These are phyloP conservation scores for Xenus cinereus DNA, from an alignment of 2,113 vertebrate genomes.

Conservation along the genomic window DNA sequence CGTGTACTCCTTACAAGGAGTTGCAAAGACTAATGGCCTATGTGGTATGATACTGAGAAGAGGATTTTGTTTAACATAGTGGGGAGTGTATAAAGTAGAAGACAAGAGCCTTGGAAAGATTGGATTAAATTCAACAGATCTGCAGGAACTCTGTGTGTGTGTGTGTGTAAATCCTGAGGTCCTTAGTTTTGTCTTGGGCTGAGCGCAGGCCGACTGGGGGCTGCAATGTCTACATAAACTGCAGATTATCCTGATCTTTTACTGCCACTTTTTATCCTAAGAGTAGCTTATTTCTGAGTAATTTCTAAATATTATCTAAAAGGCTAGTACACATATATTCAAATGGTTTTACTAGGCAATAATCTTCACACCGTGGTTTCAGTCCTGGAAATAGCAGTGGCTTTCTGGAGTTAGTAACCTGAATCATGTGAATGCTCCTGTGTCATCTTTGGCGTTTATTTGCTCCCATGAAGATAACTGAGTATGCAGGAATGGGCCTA, in stretches of 20 bases:
- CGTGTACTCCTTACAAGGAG: background rate
- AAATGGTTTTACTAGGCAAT: background rate
- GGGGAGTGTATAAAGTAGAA: background rate
- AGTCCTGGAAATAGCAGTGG: background rate
- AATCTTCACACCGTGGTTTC: background rate
- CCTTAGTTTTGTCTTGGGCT: background rate
- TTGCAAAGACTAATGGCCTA: background rate
- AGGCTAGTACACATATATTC: background rate
- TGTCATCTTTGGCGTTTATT: background rate
- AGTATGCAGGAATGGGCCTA: background rate
- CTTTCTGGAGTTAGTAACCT: background rate
- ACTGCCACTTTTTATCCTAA: background rate
- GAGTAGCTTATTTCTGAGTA: background rate
- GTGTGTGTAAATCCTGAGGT: background rate
- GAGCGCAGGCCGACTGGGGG: background rate
- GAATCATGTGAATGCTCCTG: background rate
- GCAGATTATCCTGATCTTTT: background rate
- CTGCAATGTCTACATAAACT: background rate
- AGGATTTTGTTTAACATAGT: constrained; percentile 10
- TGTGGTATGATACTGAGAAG: background rate
- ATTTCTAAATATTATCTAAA: background rate
- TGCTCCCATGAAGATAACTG: background rate
- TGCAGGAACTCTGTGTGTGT: background rate
- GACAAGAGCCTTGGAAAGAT: background rate
- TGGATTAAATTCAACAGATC: background rate